Percentiles rank a stretch among this genome's conserved stretches.
Evolutionary conservation across 2,888 invertebrate genomes (phyloP).

Genomic region (Aspidiotus destructor): DNA sequence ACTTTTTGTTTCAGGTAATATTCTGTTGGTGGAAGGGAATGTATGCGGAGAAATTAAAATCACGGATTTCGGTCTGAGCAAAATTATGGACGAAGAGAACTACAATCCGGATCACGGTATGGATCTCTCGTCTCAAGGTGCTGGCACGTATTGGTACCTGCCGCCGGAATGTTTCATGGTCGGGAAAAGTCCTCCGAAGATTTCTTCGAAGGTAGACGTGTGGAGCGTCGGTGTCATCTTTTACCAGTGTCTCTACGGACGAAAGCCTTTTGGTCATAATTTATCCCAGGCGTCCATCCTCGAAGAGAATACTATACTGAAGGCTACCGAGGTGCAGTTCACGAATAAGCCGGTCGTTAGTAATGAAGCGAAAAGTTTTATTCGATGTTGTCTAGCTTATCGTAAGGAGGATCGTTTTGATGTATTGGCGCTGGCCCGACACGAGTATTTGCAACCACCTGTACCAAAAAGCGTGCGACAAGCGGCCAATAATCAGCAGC

Average conservation of each 20-base stretch:
- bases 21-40: slow-evolving; percentile 91
- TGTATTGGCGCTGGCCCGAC: slow-evolving; percentile 88
- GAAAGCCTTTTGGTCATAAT: slow-evolving; percentile 74
- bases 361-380: slow-evolving; percentile 98
- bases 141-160: slow-evolving; percentile 99
- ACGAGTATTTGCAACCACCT: slow-evolving; percentile 89
- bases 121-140: slow-evolving; percentile 99
- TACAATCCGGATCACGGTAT: slow-evolving; percentile 98
- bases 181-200: slow-evolving; percentile 99
- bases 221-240: slow-evolving; percentile 99
- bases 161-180: slow-evolving; percentile 99
- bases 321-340: slow-evolving; percentile 98
- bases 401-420: slow-evolving; percentile 98
- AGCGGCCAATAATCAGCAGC: slow-evolving; percentile 45
- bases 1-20: slow-evolving; percentile 50
- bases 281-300: slow-evolving; percentile 99
- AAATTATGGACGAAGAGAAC: slow-evolving; percentile 99
- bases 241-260: slow-evolving; percentile 99
- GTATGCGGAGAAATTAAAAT: slow-evolving; percentile 99
- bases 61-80: slow-evolving; percentile 97
- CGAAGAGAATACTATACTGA: slow-evolving; percentile 98
- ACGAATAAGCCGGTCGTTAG: slow-evolving; percentile 97
- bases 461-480: slow-evolving; percentile 61
- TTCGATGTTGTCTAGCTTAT: slow-evolving; percentile 95
- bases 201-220: slow-evolving; percentile 99